phyloP scores from a whole-genome alignment of 2,797 vertebrate species.

The Siniperca scherzeri region DNA sequence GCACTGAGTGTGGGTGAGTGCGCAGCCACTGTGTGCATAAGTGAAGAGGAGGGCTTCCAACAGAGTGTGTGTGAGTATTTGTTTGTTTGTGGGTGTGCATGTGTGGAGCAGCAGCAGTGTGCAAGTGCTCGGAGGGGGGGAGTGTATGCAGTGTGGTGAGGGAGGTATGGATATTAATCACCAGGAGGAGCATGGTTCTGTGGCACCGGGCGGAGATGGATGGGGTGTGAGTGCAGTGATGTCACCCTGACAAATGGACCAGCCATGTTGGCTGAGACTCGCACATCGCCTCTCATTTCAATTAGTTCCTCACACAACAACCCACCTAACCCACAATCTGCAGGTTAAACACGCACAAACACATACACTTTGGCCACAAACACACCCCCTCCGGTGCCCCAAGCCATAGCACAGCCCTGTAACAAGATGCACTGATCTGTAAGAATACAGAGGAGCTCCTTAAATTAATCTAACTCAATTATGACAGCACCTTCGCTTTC shows the following conservation, averaged over 20 bases:
- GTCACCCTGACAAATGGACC: slow-evolving; percentile 91
- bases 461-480: slow-evolving; percentile 83
- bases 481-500: slow-evolving; percentile 75
- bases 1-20: slow-evolving; percentile 49
- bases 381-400: slow-evolving; percentile 48
- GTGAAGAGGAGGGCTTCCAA: slow-evolving; percentile 62
- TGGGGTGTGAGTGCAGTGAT: slow-evolving; percentile 89
- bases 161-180: slow-evolving; percentile 90
- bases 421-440: slow-evolving; percentile 80
- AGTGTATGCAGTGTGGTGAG: slow-evolving; percentile 66
- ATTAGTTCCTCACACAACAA: slow-evolving; percentile 86
- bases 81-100: slow-evolving; percentile 66
- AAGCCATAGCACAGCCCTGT: slow-evolving; percentile 60
- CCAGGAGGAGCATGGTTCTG: slow-evolving; percentile 82
- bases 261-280: slow-evolving; percentile 87
- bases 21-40: slow-evolving; percentile 47
- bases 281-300: slow-evolving; percentile 92
- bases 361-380: slow-evolving; percentile 57
- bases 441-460: slow-evolving; percentile 69
- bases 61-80: slow-evolving; percentile 60
- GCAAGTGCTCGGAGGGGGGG: slow-evolving; percentile 41
- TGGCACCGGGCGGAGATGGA: slow-evolving; percentile 85
- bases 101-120: slow-evolving; percentile 39
- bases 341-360: slow-evolving; percentile 77
- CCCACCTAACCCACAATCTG: slow-evolving; percentile 73